Conservation (phyloP, 2,797 vertebrate genomes). For the Hylomyscus alleni region DNA sequence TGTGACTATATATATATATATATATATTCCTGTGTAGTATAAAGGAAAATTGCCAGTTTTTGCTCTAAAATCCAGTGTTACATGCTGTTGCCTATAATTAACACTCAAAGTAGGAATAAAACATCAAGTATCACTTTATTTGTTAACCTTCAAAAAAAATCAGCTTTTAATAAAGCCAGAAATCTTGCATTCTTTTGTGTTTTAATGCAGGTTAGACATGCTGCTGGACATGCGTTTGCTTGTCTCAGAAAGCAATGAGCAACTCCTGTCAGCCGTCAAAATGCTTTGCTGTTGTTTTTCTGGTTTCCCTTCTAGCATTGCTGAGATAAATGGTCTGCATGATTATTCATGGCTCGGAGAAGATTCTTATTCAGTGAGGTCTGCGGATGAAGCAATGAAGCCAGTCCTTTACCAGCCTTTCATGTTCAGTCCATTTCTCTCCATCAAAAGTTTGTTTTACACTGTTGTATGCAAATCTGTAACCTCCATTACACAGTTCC, state of each 20-base stretch:
- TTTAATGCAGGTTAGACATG: constrained; percentile 9
- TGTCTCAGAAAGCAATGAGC: constrained; percentile 30
- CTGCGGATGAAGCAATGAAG: constrained; percentile 40
- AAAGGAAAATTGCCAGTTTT: not conserved
- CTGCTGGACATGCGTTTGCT: constrained; percentile 4
- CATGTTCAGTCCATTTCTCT: constrained; percentile 66
- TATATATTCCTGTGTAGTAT: not conserved
- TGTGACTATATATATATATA: not conserved
- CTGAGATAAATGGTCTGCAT: constrained; percentile 59
- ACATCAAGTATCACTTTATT: not conserved
- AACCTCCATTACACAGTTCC: constrained; percentile 63
- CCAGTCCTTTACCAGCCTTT: constrained; percentile 54
- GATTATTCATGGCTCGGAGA: constrained; percentile 69
- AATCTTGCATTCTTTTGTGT: constrained; percentile 57
- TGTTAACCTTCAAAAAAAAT: constrained; percentile 62
- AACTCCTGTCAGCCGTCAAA: constrained; percentile 56
- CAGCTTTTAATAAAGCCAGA: constrained; percentile 31
- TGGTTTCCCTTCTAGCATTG: constrained; percentile 30
- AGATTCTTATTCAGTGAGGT: constrained; percentile 54
- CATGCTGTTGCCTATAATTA: not conserved
- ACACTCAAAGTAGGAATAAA: not conserved
- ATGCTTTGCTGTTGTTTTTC: constrained; percentile 35
- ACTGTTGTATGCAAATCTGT: constrained; percentile 71
- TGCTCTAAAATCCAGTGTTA: not conserved
- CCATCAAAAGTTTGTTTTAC: constrained; percentile 74